Evolutionary conservation across 1,140 invertebrate genomes (phyloP).

Genomic region (Dinothrombium tinctorium): DNA sequence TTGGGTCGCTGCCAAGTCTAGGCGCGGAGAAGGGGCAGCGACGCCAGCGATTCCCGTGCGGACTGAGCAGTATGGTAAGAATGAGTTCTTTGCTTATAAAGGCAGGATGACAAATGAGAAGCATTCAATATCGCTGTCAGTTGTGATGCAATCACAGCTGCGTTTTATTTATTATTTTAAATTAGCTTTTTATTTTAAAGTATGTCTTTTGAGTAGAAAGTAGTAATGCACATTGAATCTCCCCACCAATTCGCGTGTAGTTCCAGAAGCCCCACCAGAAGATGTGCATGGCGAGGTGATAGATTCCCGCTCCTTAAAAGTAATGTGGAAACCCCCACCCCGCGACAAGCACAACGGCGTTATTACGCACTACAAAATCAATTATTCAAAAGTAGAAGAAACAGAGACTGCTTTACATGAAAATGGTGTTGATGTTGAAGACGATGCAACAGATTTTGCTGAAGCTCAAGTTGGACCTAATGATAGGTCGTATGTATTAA

Average conservation of each 20-base stretch:
- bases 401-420: neutral
- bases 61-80: constrained; percentile 90
- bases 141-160: too few species aligned
- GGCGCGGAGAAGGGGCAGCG: constrained; percentile 71
- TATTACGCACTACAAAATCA: constrained; percentile 72
- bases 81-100: neutral
- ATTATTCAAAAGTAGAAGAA: constrained; percentile 53
- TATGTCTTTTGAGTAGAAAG: too few species aligned
- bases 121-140: neutral
- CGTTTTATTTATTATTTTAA: constrained; percentile 2
- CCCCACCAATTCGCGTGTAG: too few species aligned
- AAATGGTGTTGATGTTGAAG: constrained; percentile 4
- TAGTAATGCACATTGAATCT: neutral
- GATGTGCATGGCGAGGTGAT: constrained; percentile 65
- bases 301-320: constrained; percentile 52
- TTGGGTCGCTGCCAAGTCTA: constrained; percentile 73
- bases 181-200: neutral
- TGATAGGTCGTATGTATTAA: constrained; percentile 44
- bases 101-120: neutral
- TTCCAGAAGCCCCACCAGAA: constrained; percentile 79
- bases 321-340: constrained; percentile 71
- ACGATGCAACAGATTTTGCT: constrained; percentile 27
- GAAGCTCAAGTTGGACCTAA: constrained; percentile 29
- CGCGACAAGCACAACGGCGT: constrained; percentile 69
- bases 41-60: constrained; percentile 77